These are phyloP conservation scores for Drosophila parthenogenetica DNA, from an alignment of 2,888 invertebrate species.

Conservation along the genomic window DNA sequence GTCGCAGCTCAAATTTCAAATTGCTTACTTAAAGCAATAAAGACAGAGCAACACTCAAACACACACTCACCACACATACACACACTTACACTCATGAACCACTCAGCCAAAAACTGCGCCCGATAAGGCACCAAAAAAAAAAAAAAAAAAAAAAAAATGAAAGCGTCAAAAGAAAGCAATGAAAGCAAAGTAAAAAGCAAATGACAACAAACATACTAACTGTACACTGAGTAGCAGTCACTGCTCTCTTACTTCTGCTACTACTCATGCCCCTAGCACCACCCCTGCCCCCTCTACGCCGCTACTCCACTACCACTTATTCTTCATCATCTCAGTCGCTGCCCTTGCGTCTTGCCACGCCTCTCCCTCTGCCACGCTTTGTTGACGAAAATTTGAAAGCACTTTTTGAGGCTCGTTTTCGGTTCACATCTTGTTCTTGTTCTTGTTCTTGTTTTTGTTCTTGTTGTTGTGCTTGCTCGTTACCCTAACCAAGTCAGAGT, in stretches of 20 bases:
- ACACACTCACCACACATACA: slow-evolving; percentile 22
- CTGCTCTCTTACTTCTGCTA: not conserved
- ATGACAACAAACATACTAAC: slow-evolving; percentile 51
- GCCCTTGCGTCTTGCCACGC: not conserved
- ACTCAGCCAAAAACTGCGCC: slow-evolving; percentile 59
- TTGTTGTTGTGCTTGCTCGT: slow-evolving; percentile 1
- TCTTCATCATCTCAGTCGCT: slow-evolving; percentile 3
- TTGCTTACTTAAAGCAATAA: slow-evolving; percentile 79
- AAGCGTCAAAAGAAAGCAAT: slow-evolving; percentile 28
- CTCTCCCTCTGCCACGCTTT: not conserved
- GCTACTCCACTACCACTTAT: slow-evolving; percentile 1
- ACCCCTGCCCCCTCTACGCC: not conserved
- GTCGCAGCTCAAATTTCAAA: slow-evolving; percentile 75
- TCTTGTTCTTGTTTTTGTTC: not conserved
- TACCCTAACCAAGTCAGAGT: slow-evolving; percentile 30
- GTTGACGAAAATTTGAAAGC: slow-evolving; percentile 51
- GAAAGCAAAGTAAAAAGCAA: slow-evolving; percentile 57
- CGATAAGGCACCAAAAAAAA: slow-evolving; percentile 40
- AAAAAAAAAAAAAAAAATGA: slow-evolving; percentile 1
- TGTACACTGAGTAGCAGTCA: slow-evolving; percentile 23
- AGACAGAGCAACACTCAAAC: slow-evolving; percentile 60
- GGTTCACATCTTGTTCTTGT: slow-evolving; percentile 27
- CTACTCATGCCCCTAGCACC: too few relatives aligned
- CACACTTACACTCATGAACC: slow-evolving; percentile 33
- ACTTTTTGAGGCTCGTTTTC: slow-evolving; percentile 49